These are phyloP conservation scores for Halcyon malimbica DNA, from an alignment of 2,113 vertebrate species.

Conservation along the genomic window DNA sequence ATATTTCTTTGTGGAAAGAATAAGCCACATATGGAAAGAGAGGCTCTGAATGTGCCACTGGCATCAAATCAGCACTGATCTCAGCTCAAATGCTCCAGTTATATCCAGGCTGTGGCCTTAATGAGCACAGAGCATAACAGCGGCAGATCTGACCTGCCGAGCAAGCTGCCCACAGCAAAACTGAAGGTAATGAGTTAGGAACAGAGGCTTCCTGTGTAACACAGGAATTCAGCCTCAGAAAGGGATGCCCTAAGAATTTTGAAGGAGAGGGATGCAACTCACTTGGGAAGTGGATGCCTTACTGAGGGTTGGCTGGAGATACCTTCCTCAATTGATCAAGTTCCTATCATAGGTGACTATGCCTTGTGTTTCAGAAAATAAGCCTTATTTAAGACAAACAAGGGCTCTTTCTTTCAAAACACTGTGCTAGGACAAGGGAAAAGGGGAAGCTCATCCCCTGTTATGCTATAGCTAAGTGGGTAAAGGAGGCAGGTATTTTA, in stretches of 20 bases:
- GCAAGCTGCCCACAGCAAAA: not conserved
- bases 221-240: not conserved
- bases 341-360: not conserved
- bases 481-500: not conserved
- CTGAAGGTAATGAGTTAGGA: not conserved
- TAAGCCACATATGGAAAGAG: not conserved
- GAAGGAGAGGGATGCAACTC: not conserved
- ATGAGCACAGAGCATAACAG: not conserved
- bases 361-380: not conserved
- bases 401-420: not conserved
- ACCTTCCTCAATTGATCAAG: not conserved
- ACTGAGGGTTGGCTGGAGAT: not conserved
- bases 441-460: not conserved
- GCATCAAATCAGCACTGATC: not conserved
- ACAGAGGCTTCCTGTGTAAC: not conserved
- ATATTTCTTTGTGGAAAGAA: conserved; percentile 3
- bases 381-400: not conserved
- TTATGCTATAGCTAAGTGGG: not conserved
- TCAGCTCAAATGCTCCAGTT: not conserved
- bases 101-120: not conserved
- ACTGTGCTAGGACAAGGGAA: not conserved
- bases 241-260: not conserved
- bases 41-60: not conserved
- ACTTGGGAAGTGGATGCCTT: not conserved
- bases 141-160: not conserved